These are phyloP conservation scores for Pantelozetes paolii DNA, from an alignment of 2,888 invertebrate genomes.

Conservation along the genomic window DNA sequence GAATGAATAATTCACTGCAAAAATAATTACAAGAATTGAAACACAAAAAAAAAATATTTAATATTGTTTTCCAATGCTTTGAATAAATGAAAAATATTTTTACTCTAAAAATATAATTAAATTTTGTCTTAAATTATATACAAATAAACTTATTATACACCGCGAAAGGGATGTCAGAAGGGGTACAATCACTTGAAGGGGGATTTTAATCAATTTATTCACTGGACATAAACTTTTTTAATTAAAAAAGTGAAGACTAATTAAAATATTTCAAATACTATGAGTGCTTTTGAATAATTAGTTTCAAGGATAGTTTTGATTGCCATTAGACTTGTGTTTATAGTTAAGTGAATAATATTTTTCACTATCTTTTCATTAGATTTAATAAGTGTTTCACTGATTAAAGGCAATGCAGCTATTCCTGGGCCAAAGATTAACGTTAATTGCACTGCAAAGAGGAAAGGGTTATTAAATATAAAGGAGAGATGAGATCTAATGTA, in stretches of 20 bases:
- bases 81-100: too few relatives aligned
- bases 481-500: too few relatives aligned
- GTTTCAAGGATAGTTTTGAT: neutral
- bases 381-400: neutral
- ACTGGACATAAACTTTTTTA: neutral
- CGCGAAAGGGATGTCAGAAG: neutral
- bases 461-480: neutral
- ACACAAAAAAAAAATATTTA: neutral
- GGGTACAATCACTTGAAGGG: neutral
- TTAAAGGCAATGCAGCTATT: conserved; percentile 1
- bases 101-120: neutral
- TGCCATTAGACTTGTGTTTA: too few relatives aligned
- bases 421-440: neutral
- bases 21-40: neutral
- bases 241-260: conserved; percentile 4
- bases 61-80: too few relatives aligned
- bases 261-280: conserved; percentile 12
- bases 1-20: neutral
- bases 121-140: neutral
- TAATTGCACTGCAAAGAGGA: neutral
- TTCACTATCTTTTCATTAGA: neutral
- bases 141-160: too few relatives aligned
- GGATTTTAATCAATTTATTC: neutral
- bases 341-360: neutral
- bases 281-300: conserved; percentile 8